Evolutionary conservation across 2,113 vertebrate species (phyloP), one percentile per base, ranked within the genome.

Genomic region (Ancistrus triradiatus): DNA sequence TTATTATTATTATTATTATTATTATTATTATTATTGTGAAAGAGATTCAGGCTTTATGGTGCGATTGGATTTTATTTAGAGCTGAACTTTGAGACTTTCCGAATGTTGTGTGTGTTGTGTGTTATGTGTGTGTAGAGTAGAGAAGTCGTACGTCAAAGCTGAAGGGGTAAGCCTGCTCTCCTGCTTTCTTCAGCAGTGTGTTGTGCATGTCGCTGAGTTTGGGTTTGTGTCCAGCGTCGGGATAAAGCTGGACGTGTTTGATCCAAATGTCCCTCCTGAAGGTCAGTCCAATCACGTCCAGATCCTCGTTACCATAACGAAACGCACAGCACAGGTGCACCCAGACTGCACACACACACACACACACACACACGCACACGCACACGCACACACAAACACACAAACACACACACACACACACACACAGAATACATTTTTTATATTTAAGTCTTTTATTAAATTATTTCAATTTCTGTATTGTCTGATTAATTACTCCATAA

Each of bases 221-320:
- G 0, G 86, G 80, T 57, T 83, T 84, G 73, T 73, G 70, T 65
- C 6, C 11, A 22, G 50, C 68, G 1, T 77, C 74, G 0, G 88
- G 88, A 70, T 82, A 82, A 25, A 89, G 14, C 79, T 88, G 83
- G 7, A 69, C 10, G 0, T 80, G 70, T 0, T 68, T 10, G 25
- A 83, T 31, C 86, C 88, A 89, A 74, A 89, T 88, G 78, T 89
- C 86, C 77, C 87, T 89, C 76, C 86, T 84, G 76, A 86, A 89
- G 74, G 81, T 74, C 42, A 89, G 74, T 15, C 88, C 86, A 35
- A 89, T 85, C 61, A 88, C 83, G 10, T 89, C 88, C 80, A 89
- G 75, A 68, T 89, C 88, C 0, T 88, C 88, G 0, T 76, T 84
- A 7, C 88, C 88, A 1, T 89, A 89, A 2, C 86, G 88, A 74